Percentiles rank a stretch among this genome's conserved stretches.
These are phyloP conservation scores for Tribolium castaneum DNA, from an alignment of 1,140 invertebrate species.

Conservation along the genomic window DNA sequence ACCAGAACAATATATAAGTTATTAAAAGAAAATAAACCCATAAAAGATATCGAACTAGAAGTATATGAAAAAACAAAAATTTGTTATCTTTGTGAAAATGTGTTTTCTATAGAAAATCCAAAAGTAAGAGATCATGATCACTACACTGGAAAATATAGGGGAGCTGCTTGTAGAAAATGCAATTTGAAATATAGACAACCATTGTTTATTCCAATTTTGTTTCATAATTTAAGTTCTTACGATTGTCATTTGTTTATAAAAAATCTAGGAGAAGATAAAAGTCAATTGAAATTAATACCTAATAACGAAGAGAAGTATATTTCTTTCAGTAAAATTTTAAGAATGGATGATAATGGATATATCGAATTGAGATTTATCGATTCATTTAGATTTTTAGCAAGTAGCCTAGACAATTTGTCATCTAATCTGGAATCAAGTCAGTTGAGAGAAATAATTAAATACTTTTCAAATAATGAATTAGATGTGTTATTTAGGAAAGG, in stretches of 20 bases:
- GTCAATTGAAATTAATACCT: conserved; percentile 33
- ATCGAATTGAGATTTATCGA: conserved; percentile 37
- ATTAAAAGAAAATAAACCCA: neutral
- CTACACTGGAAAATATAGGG: neutral
- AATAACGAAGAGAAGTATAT: conserved; percentile 37
- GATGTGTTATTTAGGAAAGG: conserved; percentile 38
- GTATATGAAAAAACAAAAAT: neutral
- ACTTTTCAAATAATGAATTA: conserved; percentile 39
- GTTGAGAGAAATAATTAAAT: conserved; percentile 41
- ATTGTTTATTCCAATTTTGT: neutral
- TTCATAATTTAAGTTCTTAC: conserved; percentile 28
- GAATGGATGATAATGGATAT: conserved; percentile 39
- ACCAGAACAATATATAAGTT: neutral
- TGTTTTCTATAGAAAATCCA: neutral
- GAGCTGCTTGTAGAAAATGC: neutral
- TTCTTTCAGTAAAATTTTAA: conserved; percentile 34
- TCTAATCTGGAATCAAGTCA: conserved; percentile 22
- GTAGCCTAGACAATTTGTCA: conserved; percentile 28
- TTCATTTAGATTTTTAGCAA: conserved; percentile 35
- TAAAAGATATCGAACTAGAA: neutral
- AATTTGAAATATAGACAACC: neutral
- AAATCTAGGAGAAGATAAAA: conserved; percentile 23
- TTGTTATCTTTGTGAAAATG: neutral
- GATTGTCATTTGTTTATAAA: conserved; percentile 34
- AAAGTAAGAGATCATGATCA: neutral